phyloP scores from a whole-genome alignment of 1,140 invertebrate species.

The Drosophila kohkoa region DNA sequence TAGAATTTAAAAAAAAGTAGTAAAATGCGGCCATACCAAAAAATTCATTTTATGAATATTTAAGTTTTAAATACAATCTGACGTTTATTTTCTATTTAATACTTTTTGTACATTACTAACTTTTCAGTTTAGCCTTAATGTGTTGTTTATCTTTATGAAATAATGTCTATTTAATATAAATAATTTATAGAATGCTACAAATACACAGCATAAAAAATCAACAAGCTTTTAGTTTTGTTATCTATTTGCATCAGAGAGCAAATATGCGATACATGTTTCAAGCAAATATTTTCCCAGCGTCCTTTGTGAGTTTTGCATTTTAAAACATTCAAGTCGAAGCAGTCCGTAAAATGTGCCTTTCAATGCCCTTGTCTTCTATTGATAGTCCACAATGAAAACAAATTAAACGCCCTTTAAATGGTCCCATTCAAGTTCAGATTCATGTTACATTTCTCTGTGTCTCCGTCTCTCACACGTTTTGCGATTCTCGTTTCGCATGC shows the following conservation, averaged over 20 bases:
- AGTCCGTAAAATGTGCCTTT: slow-evolving; percentile 10
- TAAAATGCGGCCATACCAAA: no score
- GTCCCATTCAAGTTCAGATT: slow-evolving; percentile 33
- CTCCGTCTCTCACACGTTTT: neutral
- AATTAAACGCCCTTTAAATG: slow-evolving; percentile 10
- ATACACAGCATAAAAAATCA: no score
- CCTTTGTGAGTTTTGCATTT: neutral
- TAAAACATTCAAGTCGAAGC: slow-evolving; percentile 1
- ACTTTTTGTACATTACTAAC: no score
- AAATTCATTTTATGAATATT: no score
- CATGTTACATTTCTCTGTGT: slow-evolving; percentile 23
- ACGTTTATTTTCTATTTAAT: no score
- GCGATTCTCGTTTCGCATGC: slow-evolving; percentile 26
- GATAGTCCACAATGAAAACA: neutral
- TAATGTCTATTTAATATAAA: neutral
- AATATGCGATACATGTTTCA: neutral
- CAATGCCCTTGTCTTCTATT: slow-evolving; percentile 5
- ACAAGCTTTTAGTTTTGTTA: neutral
- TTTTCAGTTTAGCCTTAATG: no score
- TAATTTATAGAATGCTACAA: no score
- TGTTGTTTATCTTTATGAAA: no score
- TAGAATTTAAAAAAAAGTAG: no score
- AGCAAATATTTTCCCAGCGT: neutral
- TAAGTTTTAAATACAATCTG: no score
- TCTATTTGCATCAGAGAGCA: neutral